Evolutionary conservation across 2,888 invertebrate species (phyloP).

Genomic region (Cyclophora albipunctata): DNA sequence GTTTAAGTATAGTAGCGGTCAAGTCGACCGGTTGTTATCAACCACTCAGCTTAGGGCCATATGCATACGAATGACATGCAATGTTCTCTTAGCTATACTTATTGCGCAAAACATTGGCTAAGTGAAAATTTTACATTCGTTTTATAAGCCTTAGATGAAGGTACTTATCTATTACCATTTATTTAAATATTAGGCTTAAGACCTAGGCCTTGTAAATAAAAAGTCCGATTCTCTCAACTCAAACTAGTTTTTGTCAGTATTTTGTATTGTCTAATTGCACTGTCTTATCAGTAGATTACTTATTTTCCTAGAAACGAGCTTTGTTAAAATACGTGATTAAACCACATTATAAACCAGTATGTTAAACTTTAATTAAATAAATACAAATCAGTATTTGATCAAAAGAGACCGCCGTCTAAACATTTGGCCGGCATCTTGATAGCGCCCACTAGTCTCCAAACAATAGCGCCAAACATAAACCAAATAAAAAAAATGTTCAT

Average conservation of each 20-base stretch:
- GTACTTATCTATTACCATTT: too few species aligned
- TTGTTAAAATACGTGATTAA: too few species aligned
- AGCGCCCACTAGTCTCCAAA: constrained; percentile 34
- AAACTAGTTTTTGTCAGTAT: too few species aligned
- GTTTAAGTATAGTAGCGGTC: not conserved
- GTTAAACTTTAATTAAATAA: not conserved
- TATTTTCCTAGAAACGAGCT: too few species aligned
- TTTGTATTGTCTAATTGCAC: too few species aligned
- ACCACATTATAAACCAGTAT: too few species aligned
- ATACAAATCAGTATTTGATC: constrained; percentile 23
- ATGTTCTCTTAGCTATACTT: not conserved
- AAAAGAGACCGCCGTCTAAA: constrained; percentile 47
- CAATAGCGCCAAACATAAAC: constrained; percentile 9
- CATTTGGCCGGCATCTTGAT: constrained; percentile 60
- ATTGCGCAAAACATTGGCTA: constrained; percentile 1
- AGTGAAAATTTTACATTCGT: not conserved
- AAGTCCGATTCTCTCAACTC: too few species aligned
- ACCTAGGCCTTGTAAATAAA: too few species aligned
- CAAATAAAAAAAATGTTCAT: constrained; percentile 37
- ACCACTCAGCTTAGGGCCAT: not conserved
- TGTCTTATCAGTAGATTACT: too few species aligned
- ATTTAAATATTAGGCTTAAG: too few species aligned
- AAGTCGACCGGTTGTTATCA: not conserved
- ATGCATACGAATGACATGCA: constrained; percentile 5
- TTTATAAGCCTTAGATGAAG: too few species aligned